Percentiles rank a stretch among this genome's conserved stretches.
Conservation (phyloP, 2,797 vertebrate species). For the Megalops cyprinoides region DNA sequence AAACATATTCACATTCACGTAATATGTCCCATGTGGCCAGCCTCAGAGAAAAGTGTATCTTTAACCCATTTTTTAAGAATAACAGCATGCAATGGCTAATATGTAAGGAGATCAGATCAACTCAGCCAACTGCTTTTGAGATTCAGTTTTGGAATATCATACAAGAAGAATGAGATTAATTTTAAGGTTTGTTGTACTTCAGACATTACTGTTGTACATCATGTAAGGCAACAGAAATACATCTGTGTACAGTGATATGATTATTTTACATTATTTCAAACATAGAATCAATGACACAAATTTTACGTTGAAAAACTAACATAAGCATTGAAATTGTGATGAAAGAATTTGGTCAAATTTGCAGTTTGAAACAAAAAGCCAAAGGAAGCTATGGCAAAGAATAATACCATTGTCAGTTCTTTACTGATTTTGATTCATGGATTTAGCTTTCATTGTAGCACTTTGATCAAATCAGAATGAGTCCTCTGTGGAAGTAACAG, state of each 20-base stretch:
- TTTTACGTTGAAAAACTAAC: neutral
- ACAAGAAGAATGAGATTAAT: neutral
- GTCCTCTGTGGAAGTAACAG: conserved; percentile 42
- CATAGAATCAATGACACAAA: neutral
- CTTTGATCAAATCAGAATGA: conserved; percentile 66
- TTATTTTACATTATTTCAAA: neutral
- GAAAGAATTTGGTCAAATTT: too few relatives aligned
- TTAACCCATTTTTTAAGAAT: too few relatives aligned
- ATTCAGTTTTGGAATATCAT: too few relatives aligned
- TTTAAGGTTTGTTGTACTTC: neutral
- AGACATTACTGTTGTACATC: neutral
- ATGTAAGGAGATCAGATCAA: too few relatives aligned
- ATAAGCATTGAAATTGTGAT: too few relatives aligned
- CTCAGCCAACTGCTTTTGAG: too few relatives aligned
- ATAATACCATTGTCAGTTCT: conserved; percentile 45
- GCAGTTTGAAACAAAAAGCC: conserved; percentile 21
- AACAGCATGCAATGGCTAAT: too few relatives aligned
- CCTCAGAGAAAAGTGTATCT: too few relatives aligned
- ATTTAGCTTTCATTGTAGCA: conserved; percentile 32
- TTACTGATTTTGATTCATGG: conserved; percentile 49
- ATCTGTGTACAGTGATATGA: neutral
- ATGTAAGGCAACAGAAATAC: too few relatives aligned
- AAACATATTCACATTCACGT: too few relatives aligned
- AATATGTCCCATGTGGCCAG: too few relatives aligned
- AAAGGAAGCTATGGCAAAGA: conserved; percentile 16